Percentiles rank a stretch among this genome's conserved stretches.
Conservation (phyloP, 53 echinoderm and acorn worm species). For the Patiria pectinifera region DNA sequence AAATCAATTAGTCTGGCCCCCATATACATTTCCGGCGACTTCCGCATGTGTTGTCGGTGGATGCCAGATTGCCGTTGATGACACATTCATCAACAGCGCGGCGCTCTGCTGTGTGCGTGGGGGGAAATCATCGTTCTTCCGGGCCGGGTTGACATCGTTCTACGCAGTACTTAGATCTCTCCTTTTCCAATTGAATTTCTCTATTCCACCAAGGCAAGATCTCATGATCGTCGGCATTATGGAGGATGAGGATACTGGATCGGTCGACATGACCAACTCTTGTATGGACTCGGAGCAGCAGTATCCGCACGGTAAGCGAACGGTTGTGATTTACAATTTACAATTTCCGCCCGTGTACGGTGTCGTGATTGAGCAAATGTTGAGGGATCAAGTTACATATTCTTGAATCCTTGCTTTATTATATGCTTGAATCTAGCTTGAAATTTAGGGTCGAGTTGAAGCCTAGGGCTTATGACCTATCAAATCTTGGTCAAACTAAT, state of each 20-base stretch:
- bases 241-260: constrained; percentile 50
- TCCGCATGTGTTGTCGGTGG: constrained; percentile 6
- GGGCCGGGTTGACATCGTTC: background rate
- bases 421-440: too few relatives aligned
- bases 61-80: constrained; percentile 30
- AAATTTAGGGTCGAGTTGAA: too few relatives aligned
- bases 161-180: background rate
- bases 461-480: too few relatives aligned
- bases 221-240: constrained; percentile 12
- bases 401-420: too few relatives aligned
- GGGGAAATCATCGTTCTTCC: background rate
- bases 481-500: too few relatives aligned
- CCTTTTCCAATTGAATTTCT: background rate
- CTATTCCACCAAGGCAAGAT: background rate
- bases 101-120: background rate
- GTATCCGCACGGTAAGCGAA: constrained; percentile 37
- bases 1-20: constrained; percentile 31
- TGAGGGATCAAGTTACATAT: too few relatives aligned
- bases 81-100: constrained; percentile 53
- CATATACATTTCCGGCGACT: background rate
- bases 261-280: constrained; percentile 46
- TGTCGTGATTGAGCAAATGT: too few relatives aligned
- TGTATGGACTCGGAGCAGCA: constrained; percentile 43
- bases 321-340: background rate
- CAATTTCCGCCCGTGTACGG: background rate